Percentiles rank a stretch among this genome's conserved stretches.
Evolutionary conservation across 2,888 invertebrate genomes (phyloP).

Genomic region (Papilio gigon): DNA sequence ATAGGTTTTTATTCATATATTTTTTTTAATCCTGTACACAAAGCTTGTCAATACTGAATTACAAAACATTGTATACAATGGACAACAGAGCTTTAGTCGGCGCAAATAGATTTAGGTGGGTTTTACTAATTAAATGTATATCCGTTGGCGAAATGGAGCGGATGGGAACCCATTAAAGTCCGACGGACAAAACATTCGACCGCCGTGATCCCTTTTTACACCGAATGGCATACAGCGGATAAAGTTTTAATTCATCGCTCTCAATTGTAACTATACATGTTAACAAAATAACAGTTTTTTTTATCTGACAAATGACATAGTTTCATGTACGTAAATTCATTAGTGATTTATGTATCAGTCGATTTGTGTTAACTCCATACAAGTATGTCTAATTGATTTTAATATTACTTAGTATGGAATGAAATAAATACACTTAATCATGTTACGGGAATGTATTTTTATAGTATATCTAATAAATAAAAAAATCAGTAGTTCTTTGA

Average conservation of each 20-base stretch:
- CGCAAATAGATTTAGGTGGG: constrained; percentile 32
- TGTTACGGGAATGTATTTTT: too few species aligned
- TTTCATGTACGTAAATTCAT: too few species aligned
- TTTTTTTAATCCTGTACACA: background rate
- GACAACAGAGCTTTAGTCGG: constrained; percentile 12
- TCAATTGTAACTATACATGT: background rate
- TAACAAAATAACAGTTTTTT: background rate
- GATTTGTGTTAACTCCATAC: too few species aligned
- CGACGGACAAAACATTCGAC: constrained; percentile 59
- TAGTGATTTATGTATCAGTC: too few species aligned
- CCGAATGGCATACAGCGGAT: background rate
- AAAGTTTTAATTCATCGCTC: constrained; percentile 24
- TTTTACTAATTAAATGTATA: constrained; percentile 39
- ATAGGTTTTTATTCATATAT: background rate
- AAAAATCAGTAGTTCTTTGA: background rate
- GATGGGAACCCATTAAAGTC: constrained; percentile 61
- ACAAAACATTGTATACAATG: constrained; percentile 3
- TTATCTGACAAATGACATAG: too few species aligned
- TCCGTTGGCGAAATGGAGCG: constrained; percentile 35
- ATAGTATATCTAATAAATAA: too few species aligned
- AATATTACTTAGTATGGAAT: too few species aligned
- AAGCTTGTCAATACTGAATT: background rate
- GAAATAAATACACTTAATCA: too few species aligned
- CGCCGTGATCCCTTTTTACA: constrained; percentile 44
- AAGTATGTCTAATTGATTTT: too few species aligned